Percentiles rank a stretch among this genome's conserved stretches.
Conservation (phyloP, 2,797 vertebrate species). For the Synaphobranchus kaupii region DNA sequence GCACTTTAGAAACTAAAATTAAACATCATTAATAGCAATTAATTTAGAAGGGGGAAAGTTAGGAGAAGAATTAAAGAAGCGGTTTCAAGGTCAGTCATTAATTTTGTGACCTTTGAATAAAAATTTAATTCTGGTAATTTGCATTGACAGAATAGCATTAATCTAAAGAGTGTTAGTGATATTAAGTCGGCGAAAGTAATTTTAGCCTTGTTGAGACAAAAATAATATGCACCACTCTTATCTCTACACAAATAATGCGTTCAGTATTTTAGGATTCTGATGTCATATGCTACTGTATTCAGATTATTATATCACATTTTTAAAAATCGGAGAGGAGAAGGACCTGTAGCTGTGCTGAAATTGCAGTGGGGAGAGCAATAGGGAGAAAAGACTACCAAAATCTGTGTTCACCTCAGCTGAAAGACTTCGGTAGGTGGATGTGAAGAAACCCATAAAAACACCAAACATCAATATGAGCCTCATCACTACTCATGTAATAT, state of each 20-base stretch:
- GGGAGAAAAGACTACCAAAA: neutral
- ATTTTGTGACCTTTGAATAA: slow-evolving; percentile 46
- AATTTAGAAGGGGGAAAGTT: slow-evolving; percentile 53
- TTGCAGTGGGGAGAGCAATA: neutral
- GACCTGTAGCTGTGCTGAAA: neutral
- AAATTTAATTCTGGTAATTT: neutral
- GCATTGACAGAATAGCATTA: slow-evolving; percentile 9
- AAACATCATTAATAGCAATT: slow-evolving; percentile 70
- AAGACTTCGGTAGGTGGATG: neutral
- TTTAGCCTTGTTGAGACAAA: neutral
- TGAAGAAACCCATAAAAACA: neutral
- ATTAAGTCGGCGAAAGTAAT: neutral
- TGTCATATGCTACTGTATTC: neutral
- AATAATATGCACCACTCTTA: neutral
- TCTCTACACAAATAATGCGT: neutral
- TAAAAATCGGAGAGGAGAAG: neutral
- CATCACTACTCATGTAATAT: neutral
- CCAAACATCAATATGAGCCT: neutral
- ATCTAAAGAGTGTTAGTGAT: neutral
- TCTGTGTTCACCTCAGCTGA: neutral
- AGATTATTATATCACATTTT: neutral
- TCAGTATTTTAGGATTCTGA: slow-evolving; percentile 7
- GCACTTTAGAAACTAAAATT: slow-evolving; percentile 64
- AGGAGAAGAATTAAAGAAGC: slow-evolving; percentile 40
- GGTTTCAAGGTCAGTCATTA: slow-evolving; percentile 62